Base-by-base conservation (phyloP, 2,797 vertebrate genomes). In the Knipowitschia caucasica region DNA sequence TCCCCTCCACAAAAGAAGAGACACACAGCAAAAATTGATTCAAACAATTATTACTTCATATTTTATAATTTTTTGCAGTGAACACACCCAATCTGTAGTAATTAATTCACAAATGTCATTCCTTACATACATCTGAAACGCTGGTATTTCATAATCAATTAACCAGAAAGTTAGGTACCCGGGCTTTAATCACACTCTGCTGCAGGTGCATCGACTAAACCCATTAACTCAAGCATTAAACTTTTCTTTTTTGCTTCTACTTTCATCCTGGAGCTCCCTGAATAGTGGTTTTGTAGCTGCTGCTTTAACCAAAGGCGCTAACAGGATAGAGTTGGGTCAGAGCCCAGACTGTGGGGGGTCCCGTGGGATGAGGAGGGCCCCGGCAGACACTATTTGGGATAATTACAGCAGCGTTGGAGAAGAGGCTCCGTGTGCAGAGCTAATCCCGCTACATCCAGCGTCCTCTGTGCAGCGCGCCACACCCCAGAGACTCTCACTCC, bases 331-430 rank as follows among this genome's bases (percentile, higher is more conserved):
- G 56, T 70, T 72, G 69, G 75, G 62, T 64, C 27, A 42, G 51
- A 73, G 72, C 69, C 71, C 69, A 69, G 74, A 80, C 60, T 50
- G 43, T 55, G 33, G 63, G 68, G 53, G 52, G 24, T 67, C 69
- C 65, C 4, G 25, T 35, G 75, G 62, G 70, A 74, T 24, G n/a
- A 70, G 56, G 56, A 64, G 59, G 57, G 57, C 62, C 71, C 71
- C 68, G 59, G 7, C 53, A 70, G 75, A 74, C 75, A 58, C 51
- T 49, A 55, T 83, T 63, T 76, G 53, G 71, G 56, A 76, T 77
- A 81, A 83, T 85, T 80, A 80, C 61, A 69, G 65, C 40, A 53
- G 39, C 43, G 63, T 56, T 71, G 29, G 63, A 64, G 63, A 66
- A 77, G 57, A 71, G 15, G 40, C 54, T 62, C 33, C 63, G 69